Base-by-base conservation (phyloP, 2,113 vertebrate species). In the Osmerus mordax region DNA sequence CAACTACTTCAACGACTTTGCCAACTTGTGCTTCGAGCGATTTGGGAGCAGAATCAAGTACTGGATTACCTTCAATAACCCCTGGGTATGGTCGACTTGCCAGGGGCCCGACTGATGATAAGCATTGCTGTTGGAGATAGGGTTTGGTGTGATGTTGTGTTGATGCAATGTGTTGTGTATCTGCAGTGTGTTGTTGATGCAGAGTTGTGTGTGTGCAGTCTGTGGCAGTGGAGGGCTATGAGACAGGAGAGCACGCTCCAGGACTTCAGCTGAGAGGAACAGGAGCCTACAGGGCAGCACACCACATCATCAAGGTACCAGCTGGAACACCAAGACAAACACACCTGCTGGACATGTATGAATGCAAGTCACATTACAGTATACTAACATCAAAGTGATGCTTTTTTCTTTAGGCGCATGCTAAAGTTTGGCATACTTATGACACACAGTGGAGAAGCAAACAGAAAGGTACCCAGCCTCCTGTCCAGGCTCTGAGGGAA, bases 31-130 rank as follows among this genome's bases (percentile, higher is more conserved):
- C 76, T 97, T 97, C 16, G 94, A 96, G 81, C 91, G 87, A 71
- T 98, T 96, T 78, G 95, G 96, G 0, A 94, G 94, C 69, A 88
- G 90, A 15, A 94, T 98, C 77, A 97, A 96, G 81, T 84, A 94
- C 54, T 97, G 96, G 95, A 93, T 97, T 74, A 96, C 96, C 0
- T 97, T 97, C 83, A 96, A 91, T 72, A 94, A 96, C 0, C 96
- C 94, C 1, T 94, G 41, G 41, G 41, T 47, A 47, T 47, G 32
- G 32, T 36, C 32, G 7, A 36, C 32, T 36, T 36, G 7, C 32
- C 4, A 36, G 32, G 32, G 32, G 2, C 7, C 32, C 32, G 32
- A 36, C 32, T 1, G 5, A 36, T 36, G 32, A 36, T 36, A 5
- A 36, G 32, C 32, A 36, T 36, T 36, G 4, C 32, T 36, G 32